Evolutionary conservation across 1,140 invertebrate genomes (phyloP), one percentile per base, ranked within the genome.

Genomic region (Stratiolaelaps scimitus): DNA sequence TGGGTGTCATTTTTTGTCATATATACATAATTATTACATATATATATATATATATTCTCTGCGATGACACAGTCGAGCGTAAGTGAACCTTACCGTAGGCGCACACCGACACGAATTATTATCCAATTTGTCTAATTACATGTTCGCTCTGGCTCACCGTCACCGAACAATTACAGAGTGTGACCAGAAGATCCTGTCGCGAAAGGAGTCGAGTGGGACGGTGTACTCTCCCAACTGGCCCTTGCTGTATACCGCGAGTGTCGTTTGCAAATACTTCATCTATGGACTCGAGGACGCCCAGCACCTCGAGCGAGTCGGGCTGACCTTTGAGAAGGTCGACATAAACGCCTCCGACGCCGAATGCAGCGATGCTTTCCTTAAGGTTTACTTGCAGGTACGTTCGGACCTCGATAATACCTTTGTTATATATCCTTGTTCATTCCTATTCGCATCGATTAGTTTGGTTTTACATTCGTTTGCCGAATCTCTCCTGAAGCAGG

Each of bases 201-300:
- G 86, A 78, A 89, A 89, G 77, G 86, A 91, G 78, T 91, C 88
- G 48, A 84, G 82, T 70, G 92, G 92, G 70, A 84, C 81, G 74
- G 88, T 97, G 69, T 89, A 86, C 77, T 92, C 90, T 78, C 93
- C 92, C 69, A 92, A 92, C 79, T 96, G 88, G 80, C 92, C 92
- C 71, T 90, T 84, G 78, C 85, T 85, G 56, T 95, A 94, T 79
- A 86, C 92, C 76, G 85, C 85, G 70, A 93, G 94, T 81, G 86
- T 91, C 74, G 88, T 92, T 68, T 96, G 93, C 81, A 86, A 88
- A 76, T 96, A 96, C 81, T 95, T 92, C 82, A 88, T 97, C 74
- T 95, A 96, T 78, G 92, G 91, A 69, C 86, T 95, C 81, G 89
- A 94, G 79, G 91, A 95, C 78, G 84, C 85, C 65, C 89, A 95